Evolutionary conservation across 2,888 invertebrate species (phyloP).

Genomic region (Horisme vitalbata): DNA sequence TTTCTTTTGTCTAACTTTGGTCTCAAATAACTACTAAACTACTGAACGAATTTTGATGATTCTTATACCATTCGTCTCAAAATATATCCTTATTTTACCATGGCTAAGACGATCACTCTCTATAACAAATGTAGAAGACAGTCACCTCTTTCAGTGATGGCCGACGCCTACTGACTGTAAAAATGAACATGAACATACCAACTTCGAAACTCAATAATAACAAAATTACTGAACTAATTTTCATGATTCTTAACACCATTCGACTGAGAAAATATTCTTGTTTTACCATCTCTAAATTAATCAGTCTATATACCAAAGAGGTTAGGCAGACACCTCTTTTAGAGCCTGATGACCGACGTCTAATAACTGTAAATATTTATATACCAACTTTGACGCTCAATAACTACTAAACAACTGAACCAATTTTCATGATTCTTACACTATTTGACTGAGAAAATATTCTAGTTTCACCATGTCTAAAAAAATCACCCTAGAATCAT

Average conservation of each 20-base stretch:
- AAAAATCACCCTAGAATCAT: neutral
- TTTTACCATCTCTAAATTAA: neutral
- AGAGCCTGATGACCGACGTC: too few species aligned
- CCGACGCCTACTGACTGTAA: too few species aligned
- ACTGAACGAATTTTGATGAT: constrained; percentile 1
- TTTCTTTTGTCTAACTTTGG: neutral
- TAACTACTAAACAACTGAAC: neutral
- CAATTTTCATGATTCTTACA: neutral
- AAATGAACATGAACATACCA: too few species aligned
- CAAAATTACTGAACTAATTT: neutral
- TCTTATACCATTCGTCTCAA: neutral
- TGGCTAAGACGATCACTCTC: neutral
- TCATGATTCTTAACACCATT: neutral
- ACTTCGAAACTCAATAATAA: too few species aligned
- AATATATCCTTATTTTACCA: neutral
- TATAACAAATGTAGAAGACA: neutral
- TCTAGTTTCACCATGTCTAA: neutral
- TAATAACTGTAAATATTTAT: neutral
- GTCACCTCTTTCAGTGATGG: too few species aligned
- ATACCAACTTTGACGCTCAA: neutral
- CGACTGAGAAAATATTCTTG: neutral
- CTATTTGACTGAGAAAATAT: neutral
- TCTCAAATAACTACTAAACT: neutral
- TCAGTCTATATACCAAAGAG: neutral
- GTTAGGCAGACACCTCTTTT: constrained; percentile 51